Evolutionary conservation across 2,797 vertebrate genomes (phyloP), one percentile per base, ranked within the genome.

Genomic region (Phyllotis vaccarum): DNA sequence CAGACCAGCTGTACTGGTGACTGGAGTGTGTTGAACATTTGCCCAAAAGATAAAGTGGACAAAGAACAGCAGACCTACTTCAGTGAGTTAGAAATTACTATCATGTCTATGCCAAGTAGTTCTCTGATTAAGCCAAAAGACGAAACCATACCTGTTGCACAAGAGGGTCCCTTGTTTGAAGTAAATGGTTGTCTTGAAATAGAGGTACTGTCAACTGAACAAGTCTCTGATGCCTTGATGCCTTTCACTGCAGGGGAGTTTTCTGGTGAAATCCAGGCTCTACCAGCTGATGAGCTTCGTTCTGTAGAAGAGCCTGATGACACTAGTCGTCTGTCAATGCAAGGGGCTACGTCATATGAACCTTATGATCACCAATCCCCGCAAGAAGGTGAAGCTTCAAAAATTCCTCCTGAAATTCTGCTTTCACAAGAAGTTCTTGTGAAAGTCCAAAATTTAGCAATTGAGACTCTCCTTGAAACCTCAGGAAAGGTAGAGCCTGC

Each of bases 1-100:
- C 97, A 97, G 90, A 97, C 94, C 21, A 97, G 13, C 43, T 93
- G 86, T 90, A 96, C 90, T 91, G 97, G 95, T 91, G 93, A 96
- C 19, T 90, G 89, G 95, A 86, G 46, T 79, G 17, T 89, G 75
- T 62, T 93, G 43, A 62, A 52, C 22, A 54, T 54, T 46, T 37
- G 56, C 22, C 31, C 14, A 0, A n/a, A 43, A 91, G 94, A 97
- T 46, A 97, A 27, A 93, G 24, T 58, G 31, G 89, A 97, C 52
- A 97, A 96, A 54, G 96, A 74, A 74, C 95, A 97, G 52, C 96
- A 97, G 94, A 97, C 94, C 1, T 56, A 62, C 49, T 93, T 96
- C 24, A 95, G 70, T 91, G 94, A 96, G 49, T 46, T 29, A 82
- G 86, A 97, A 78, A 27, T 89, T 54, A 12, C 46, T 11, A 5